phyloP scores from a whole-genome alignment of 2,113 vertebrate species.

The Pitta sordida region DNA sequence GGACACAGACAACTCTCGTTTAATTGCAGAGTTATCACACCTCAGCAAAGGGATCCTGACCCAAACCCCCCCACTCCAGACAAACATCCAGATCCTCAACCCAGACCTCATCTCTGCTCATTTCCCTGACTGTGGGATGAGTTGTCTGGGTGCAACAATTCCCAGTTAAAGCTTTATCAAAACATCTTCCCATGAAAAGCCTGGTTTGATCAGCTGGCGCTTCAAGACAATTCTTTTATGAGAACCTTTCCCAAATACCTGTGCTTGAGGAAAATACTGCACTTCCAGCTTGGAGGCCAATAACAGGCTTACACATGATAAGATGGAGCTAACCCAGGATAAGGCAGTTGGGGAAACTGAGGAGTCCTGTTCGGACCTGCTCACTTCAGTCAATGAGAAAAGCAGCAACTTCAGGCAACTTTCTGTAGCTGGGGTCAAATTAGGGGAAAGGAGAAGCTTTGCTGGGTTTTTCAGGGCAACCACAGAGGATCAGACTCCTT shows the following conservation, averaged over 20 bases:
- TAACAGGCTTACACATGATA: conserved; percentile 50
- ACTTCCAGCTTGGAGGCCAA: conserved; percentile 23
- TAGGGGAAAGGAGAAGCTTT: conserved; percentile 36
- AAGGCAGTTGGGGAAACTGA: conserved; percentile 23
- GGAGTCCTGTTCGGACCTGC: conserved; percentile 47
- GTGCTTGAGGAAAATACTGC: neutral
- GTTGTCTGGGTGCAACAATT: neutral
- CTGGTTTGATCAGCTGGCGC: neutral
- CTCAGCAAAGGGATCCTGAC: neutral
- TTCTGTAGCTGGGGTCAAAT: conserved; percentile 45
- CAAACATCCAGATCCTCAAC: neutral
- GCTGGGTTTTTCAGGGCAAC: neutral
- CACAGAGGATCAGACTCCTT: neutral
- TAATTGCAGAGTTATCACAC: neutral
- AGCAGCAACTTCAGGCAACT: conserved; percentile 57
- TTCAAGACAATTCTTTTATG: neutral
- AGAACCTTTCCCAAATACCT: conserved; percentile 4
- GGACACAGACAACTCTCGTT: neutral
- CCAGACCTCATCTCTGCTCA: neutral
- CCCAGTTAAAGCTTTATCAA: neutral
- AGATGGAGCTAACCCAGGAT: conserved; percentile 43
- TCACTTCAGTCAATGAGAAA: conserved; percentile 1
- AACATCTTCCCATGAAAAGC: neutral
- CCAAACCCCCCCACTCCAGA: neutral
- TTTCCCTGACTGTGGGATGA: neutral